These are phyloP conservation scores for Chloebia gouldiae DNA, from an alignment of 2,113 vertebrate species.

Conservation along the genomic window DNA sequence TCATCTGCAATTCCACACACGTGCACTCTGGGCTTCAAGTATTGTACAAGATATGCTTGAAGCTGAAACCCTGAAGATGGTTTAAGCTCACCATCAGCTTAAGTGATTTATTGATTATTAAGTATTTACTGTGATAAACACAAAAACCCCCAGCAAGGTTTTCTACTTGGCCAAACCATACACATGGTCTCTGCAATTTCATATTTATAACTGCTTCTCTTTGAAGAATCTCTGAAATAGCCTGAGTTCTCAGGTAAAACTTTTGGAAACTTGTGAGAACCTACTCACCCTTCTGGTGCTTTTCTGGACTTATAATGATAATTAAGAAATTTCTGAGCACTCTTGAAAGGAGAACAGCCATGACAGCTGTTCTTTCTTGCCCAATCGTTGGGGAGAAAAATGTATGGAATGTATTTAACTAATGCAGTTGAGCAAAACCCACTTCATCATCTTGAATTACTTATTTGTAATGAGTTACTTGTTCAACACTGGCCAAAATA, in stretches of 20 bases:
- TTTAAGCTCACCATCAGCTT: background rate
- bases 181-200: background rate
- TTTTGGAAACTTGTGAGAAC: background rate
- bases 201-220: background rate
- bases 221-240: background rate
- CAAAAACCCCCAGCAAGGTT: background rate
- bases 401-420: slow-evolving; percentile 29
- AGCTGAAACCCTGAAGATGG: background rate
- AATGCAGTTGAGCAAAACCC: background rate
- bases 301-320: background rate
- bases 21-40: background rate
- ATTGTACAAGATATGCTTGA: background rate
- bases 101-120: background rate
- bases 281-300: background rate
- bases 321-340: background rate
- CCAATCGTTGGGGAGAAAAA: background rate
- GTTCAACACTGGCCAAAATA: slow-evolving; percentile 8
- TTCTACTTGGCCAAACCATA: background rate
- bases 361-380: background rate
- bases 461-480: slow-evolving; percentile 34
- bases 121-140: background rate
- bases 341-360: background rate
- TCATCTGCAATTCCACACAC: background rate
- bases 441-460: slow-evolving; percentile 33
- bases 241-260: background rate